Evolutionary conservation across 2,888 invertebrate genomes (phyloP), one percentile per base, ranked within the genome.

Genomic region (Synanthedon vespiformis): DNA sequence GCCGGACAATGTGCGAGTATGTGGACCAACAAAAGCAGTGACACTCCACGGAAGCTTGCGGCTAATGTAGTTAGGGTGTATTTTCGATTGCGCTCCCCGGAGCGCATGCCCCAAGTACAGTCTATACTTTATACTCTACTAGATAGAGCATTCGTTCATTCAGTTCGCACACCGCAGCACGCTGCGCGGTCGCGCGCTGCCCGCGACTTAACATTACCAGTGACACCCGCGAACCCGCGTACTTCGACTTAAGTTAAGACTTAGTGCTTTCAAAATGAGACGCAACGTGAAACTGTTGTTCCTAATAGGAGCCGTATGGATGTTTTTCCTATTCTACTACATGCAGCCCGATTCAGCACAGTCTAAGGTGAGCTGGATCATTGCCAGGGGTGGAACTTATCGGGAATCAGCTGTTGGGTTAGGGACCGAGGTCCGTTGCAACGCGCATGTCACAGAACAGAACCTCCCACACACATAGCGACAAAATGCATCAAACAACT

Each of bases 121-220:
- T 50, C 50, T n/a, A 12, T 50, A 50, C 14, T 40, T 48, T 10
- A 6, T 50, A n/a, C 14, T 50, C 12, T 40, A 40, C 55, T 54
- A 52, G 51, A 65, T 34, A 34, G 34, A 34, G 34, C 34, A 34
- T 34, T 34, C 34, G 34, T 34, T 34, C 34, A 34, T 63, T 77
- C 74, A 84, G 81, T 83, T 69, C 70, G 74, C 73, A 71, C 67
- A 68, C 68, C 76, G 80, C 77, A 72, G 73, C 72, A 65, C 61
- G 58, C 57, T 75, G 86, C 81, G 86, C 85, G 86, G 84, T 80
- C 78, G 85, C 80, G 84, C 83, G 84, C 82, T 78, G 80, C 77
- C 56, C 61, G 64, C 62, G 57, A 55, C 64, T 60, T 63, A 60
- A 58, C 27, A 50, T 13, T 13, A 1, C 51, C 44, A 47, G 40